Conservation (phyloP, 2,797 vertebrate genomes). For the Nannoperca australis region DNA sequence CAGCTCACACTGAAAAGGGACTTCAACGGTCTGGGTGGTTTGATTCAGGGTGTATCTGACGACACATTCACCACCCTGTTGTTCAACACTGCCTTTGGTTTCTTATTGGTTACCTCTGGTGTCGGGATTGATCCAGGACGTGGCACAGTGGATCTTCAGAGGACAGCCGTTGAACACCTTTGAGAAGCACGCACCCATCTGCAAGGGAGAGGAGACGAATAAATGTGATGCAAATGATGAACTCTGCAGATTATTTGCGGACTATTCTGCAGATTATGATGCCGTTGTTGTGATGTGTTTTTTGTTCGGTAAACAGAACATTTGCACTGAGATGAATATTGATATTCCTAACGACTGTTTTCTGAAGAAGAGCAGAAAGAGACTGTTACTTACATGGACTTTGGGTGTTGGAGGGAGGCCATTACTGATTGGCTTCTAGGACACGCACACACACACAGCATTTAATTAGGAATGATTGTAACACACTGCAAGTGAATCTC, state of each 20-base stretch:
- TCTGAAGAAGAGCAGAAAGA: not conserved
- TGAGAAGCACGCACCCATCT: conserved; percentile 99
- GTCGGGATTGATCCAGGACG: conserved; percentile 98
- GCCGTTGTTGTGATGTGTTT: no score
- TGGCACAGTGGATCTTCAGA: conserved; percentile 97
- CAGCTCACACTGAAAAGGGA: not conserved
- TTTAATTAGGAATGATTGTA: not conserved
- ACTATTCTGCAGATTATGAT: not conserved
- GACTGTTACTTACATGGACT: conserved; percentile 93
- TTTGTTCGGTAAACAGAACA: no score
- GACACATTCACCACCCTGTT: not conserved
- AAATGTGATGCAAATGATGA: not conserved
- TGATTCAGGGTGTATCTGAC: not conserved
- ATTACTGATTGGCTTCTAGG: conserved; percentile 95
- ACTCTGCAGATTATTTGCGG: not conserved
- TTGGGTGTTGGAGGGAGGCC: conserved; percentile 98
- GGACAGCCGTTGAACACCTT: conserved; percentile 99
- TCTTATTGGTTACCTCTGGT: conserved; percentile 89
- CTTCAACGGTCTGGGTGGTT: not conserved
- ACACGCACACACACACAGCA: conserved; percentile 2
- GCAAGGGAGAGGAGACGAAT: conserved; percentile 2
- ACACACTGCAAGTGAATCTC: not conserved
- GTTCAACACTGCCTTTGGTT: not conserved
- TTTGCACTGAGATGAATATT: no score
- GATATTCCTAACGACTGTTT: no score